Evolutionary conservation across 2,888 invertebrate species (phyloP).

Genomic region (Scaptomyza reducta): DNA sequence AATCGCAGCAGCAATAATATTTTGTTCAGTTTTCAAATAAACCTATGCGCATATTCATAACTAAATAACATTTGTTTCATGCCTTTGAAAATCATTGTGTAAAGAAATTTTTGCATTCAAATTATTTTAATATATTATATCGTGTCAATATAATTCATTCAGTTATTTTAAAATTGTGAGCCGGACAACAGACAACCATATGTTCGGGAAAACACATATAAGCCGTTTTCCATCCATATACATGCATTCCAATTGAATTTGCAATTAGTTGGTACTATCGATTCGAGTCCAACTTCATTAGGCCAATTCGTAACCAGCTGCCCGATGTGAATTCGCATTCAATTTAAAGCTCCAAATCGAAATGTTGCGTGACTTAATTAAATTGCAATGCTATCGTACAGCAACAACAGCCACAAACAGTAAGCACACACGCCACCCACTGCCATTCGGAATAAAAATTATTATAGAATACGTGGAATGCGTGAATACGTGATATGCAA

Average conservation of each 20-base stretch:
- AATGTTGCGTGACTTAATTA: conserved; percentile 79
- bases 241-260: conserved; percentile 15
- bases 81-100: not conserved
- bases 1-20: not conserved
- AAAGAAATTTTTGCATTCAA: not conserved
- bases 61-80: not conserved
- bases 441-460: too few species aligned
- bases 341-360: conserved; percentile 70
- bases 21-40: not conserved
- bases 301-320: conserved; percentile 27
- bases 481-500: conserved; percentile 74
- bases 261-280: conserved; percentile 35
- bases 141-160: not conserved
- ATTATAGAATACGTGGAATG: too few species aligned
- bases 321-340: conserved; percentile 36
- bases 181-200: not conserved
- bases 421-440: not conserved
- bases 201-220: too few species aligned
- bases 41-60: not conserved
- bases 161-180: not conserved
- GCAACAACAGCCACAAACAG: conserved; percentile 9
- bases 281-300: conserved; percentile 39
- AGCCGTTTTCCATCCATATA: not conserved
- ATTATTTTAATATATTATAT: not conserved
- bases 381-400: conserved; percentile 62